Conservation (phyloP, 2,888 invertebrate species). For the Apocheima hispidaria region DNA sequence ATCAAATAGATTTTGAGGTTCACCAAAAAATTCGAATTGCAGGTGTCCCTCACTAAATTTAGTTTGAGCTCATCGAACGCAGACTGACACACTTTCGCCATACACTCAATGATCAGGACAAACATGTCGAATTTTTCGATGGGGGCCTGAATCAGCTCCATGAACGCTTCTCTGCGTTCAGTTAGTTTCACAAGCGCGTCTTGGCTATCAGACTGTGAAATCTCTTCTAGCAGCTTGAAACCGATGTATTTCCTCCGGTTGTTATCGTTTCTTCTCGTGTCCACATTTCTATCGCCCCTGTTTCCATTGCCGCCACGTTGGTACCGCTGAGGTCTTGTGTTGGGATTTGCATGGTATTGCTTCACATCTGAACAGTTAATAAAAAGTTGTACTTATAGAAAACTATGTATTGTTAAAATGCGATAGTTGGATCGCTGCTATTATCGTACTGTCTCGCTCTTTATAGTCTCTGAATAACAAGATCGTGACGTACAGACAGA, state of each 20-base stretch:
- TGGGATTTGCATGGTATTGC: neutral
- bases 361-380: neutral
- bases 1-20: conserved; percentile 64
- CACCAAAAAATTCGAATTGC: conserved; percentile 66
- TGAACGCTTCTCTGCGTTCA: conserved; percentile 61
- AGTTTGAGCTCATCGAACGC: conserved; percentile 67
- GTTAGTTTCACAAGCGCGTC: conserved; percentile 67
- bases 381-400: too few relatives aligned
- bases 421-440: too few relatives aligned
- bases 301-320: conserved; percentile 11
- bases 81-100: conserved; percentile 68
- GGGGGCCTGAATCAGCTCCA: conserved; percentile 59
- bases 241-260: conserved; percentile 39
- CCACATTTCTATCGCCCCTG: conserved; percentile 4
- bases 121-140: conserved; percentile 64
- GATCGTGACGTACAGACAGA: too few relatives aligned
- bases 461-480: too few relatives aligned
- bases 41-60: conserved; percentile 64
- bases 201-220: conserved; percentile 61
- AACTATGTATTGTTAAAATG: too few relatives aligned
- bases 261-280: conserved; percentile 7
- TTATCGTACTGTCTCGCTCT: too few relatives aligned
- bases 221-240: conserved; percentile 63
- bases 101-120: conserved; percentile 68
- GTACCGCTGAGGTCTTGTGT: neutral